Percentiles rank a stretch among this genome's conserved stretches.
These are phyloP conservation scores for Bolinopsis microptera DNA, from an alignment of 37 sponge, comb jelly and placozoan species.

Conservation along the genomic window DNA sequence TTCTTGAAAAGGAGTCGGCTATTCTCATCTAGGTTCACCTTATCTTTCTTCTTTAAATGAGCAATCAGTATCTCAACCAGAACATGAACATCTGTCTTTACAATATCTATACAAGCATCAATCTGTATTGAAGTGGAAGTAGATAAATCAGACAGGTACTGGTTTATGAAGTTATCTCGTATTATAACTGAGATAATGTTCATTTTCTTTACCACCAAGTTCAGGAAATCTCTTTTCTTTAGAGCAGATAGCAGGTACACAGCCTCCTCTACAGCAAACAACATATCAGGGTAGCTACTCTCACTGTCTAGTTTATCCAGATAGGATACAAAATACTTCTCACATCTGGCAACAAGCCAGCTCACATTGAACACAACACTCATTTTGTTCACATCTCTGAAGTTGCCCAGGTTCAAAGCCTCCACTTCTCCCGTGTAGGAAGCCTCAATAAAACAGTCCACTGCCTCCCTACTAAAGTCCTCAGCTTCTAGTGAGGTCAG, in stretches of 20 bases:
- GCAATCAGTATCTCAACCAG: not conserved
- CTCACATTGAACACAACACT: not conserved
- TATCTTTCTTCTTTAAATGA: not conserved
- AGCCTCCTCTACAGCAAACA: not conserved
- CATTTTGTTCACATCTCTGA: not conserved
- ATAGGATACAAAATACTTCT: not conserved
- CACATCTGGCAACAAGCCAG: not conserved
- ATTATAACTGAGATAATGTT: not conserved
- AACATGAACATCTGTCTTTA: not conserved
- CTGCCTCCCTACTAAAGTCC: not conserved
- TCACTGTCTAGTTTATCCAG: not conserved
- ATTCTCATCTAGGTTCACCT: not conserved
- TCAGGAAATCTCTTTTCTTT: not conserved
- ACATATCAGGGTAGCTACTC: not conserved
- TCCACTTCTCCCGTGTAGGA: not conserved
- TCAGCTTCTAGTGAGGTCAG: not conserved
- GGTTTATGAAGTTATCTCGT: not conserved
- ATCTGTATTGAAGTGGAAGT: not conserved
- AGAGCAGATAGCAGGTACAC: not conserved
- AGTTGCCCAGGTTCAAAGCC: not conserved
- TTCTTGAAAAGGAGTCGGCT: not conserved
- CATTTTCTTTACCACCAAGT: not conserved
- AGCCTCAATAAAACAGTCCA: not conserved
- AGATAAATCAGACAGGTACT: not conserved
- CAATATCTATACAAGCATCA: not conserved